A percentile compares a stretch with the other conserved stretches of the same genome.
These are phyloP conservation scores for Megaceryle alcyon DNA, from an alignment of 2,797 vertebrate genomes.

Conservation along the genomic window DNA sequence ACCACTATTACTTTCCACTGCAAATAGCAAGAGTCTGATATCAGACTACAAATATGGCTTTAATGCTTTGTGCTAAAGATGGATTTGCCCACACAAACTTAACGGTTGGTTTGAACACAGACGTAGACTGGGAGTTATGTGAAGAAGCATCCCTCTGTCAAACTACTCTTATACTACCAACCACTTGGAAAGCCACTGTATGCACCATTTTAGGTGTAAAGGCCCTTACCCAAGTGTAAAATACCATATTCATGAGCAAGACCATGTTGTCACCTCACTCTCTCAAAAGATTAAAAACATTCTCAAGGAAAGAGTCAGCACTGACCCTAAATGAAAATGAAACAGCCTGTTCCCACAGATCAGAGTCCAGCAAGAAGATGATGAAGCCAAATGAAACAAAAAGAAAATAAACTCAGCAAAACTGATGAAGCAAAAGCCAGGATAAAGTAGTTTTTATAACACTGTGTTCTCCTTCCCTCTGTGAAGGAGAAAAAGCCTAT, in stretches of 20 bases:
- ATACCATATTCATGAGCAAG: neutral
- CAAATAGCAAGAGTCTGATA: neutral
- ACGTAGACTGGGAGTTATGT: neutral
- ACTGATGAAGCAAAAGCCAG: neutral
- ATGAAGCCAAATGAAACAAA: neutral
- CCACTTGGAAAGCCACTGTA: neutral
- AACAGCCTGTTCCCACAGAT: neutral
- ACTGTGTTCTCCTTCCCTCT: neutral
- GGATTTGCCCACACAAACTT: neutral
- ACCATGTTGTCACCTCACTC: neutral
- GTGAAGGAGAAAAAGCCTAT: neutral
- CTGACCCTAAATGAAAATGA: neutral
- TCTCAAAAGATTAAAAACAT: neutral
- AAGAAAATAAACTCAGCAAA: slow-evolving; percentile 12
- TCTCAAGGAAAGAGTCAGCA: neutral
- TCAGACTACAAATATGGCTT: neutral
- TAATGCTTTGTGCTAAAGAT: neutral
- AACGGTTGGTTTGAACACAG: neutral
- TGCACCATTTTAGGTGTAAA: neutral
- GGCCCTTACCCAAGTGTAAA: neutral
- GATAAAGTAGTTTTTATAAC: neutral
- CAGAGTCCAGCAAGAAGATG: neutral
- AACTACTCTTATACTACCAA: neutral
- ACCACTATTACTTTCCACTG: neutral
- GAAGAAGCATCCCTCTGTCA: neutral